Percentiles rank a stretch among this genome's conserved stretches.
Conservation (phyloP, 2,888 invertebrate species). For the Eupithecia centaureata region DNA sequence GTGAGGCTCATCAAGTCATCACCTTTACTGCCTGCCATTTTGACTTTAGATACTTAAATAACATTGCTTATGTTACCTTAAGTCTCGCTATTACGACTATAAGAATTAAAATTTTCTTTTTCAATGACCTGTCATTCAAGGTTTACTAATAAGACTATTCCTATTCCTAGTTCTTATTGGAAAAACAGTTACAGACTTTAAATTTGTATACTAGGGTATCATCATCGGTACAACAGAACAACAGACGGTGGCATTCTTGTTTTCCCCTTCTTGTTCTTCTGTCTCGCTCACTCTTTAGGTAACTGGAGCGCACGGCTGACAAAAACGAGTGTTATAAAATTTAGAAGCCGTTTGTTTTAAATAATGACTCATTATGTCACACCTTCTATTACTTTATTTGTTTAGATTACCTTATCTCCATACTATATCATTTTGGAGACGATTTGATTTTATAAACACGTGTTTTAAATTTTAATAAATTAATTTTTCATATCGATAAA, state of each 20-base stretch:
- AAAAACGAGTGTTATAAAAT: conserved; percentile 9
- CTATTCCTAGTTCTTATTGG: background rate
- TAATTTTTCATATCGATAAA: background rate
- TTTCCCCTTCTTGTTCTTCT: background rate
- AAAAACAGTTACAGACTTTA: background rate
- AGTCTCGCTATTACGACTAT: background rate
- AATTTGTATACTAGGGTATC: background rate
- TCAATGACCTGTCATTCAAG: background rate
- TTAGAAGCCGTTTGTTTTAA: conserved; percentile 14
- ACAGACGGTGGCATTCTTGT: conserved; percentile 7
- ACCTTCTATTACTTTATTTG: conserved; percentile 8
- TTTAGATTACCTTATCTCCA: conserved; percentile 4
- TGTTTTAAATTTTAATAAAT: background rate
- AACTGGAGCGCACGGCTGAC: conserved; percentile 5
- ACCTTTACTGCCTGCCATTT: conserved; percentile 39
- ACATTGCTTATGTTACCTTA: background rate
- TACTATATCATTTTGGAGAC: background rate
- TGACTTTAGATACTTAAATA: conserved; percentile 22
- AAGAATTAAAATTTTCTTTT: background rate
- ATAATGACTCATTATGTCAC: conserved; percentile 15
- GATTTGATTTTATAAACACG: background rate
- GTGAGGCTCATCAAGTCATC: conserved; percentile 42
- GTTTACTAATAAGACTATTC: background rate
- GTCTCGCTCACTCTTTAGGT: background rate
- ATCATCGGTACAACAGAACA: background rate